A percentile compares a stretch with the other conserved stretches of the same genome.
Conservation (phyloP, 1,140 invertebrate genomes). For the Lordiphosa collinella region DNA sequence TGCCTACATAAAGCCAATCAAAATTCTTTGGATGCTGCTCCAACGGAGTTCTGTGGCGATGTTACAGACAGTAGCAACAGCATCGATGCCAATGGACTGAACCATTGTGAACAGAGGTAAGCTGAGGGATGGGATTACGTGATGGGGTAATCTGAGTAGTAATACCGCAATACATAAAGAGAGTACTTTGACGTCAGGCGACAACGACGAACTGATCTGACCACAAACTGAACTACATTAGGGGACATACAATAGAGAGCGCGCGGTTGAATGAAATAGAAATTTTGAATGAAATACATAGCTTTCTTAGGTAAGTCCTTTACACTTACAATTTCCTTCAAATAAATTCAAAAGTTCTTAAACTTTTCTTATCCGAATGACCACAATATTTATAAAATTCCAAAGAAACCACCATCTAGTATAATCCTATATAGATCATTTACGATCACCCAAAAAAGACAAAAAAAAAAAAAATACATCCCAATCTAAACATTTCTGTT, state of each 20-base stretch:
- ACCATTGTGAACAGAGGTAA: conserved; percentile 60
- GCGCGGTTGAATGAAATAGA: too few species aligned
- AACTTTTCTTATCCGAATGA: too few species aligned
- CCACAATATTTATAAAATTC: too few species aligned
- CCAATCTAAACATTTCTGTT: conserved; percentile 43
- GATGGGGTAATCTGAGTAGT: conserved; percentile 33
- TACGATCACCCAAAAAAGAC: conserved; percentile 23
- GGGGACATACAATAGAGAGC: neutral
- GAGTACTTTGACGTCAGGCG: conserved; percentile 42
- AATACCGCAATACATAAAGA: neutral
- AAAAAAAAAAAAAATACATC: conserved; percentile 15
- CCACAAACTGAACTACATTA: conserved; percentile 64
- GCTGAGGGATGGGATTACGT: conserved; percentile 31
- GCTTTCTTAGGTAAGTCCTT: too few species aligned
- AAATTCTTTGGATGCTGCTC: conserved; percentile 27
- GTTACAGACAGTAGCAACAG: conserved; percentile 30
- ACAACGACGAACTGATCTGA: conserved; percentile 26
- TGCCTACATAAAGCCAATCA: conserved; percentile 57
- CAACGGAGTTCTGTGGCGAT: conserved; percentile 22
- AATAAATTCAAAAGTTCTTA: too few species aligned
- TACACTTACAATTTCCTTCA: too few species aligned
- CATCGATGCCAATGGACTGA: conserved; percentile 15
- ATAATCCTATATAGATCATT: conserved; percentile 23
- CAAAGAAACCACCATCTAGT: conserved; percentile 3
- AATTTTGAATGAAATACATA: too few species aligned